Conservation (phyloP, 2,113 vertebrate species). For the Seriola quinqueradiata region DNA sequence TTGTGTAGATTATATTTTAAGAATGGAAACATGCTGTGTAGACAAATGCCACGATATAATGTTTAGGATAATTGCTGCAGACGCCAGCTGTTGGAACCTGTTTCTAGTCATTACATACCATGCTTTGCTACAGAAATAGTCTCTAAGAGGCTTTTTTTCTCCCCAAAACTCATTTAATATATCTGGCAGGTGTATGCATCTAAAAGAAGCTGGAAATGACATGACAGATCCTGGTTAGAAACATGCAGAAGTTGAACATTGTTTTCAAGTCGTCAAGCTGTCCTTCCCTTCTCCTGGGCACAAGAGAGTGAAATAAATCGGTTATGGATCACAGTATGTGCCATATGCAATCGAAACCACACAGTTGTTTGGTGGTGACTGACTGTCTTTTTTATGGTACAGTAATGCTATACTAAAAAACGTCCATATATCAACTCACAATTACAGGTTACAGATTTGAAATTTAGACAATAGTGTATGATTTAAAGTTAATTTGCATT, state of each 20-base stretch:
- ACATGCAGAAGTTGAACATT: constrained; percentile 24
- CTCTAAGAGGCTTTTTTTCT: constrained; percentile 6
- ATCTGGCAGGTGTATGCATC: background rate
- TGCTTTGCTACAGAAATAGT: constrained; percentile 30
- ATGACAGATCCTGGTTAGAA: constrained; percentile 1
- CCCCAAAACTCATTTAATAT: background rate
- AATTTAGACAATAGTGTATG: constrained; percentile 54
- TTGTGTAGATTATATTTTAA: constrained; percentile 38
- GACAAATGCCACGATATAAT: constrained; percentile 13
- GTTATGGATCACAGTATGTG: constrained; percentile 28
- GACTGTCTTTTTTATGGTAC: constrained; percentile 69
- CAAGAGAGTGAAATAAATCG: constrained; percentile 44
- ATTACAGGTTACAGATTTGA: constrained; percentile 57
- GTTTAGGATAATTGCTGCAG: constrained; percentile 10
- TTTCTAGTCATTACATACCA: constrained; percentile 10
- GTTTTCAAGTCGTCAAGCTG: constrained; percentile 16
- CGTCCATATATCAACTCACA: constrained; percentile 39
- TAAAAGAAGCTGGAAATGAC: constrained; percentile 29
- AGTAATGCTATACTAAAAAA: constrained; percentile 61
- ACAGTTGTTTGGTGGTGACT: constrained; percentile 54
- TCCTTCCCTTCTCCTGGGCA: background rate
- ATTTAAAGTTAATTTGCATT: constrained; percentile 41
- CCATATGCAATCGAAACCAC: constrained; percentile 19
- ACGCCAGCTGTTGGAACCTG: constrained; percentile 29
- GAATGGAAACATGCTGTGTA: constrained; percentile 21